phyloP scores from a whole-genome alignment of 2,113 vertebrate genomes.

The Pygoscelis adeliae region DNA sequence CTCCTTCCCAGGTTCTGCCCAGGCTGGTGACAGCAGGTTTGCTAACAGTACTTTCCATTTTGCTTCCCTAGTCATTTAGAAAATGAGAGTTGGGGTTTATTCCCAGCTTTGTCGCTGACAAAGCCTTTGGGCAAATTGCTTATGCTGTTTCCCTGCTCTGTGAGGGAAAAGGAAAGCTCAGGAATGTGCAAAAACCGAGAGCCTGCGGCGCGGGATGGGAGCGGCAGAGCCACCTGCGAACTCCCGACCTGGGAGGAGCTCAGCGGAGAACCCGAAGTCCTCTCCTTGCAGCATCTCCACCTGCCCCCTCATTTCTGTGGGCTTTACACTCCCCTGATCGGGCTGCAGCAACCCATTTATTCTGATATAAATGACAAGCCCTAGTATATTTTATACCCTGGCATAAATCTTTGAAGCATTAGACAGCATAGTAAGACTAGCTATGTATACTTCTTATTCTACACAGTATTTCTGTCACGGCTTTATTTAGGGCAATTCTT shows the following conservation, averaged over 20 bases:
- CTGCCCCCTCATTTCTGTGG: background rate
- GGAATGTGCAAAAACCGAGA: background rate
- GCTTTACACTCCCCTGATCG: background rate
- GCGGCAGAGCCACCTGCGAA: rapidly evolving
- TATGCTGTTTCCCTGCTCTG: background rate
- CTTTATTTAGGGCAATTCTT: background rate
- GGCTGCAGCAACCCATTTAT: background rate
- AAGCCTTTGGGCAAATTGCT: background rate
- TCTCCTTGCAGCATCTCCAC: no score
- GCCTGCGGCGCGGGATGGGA: background rate
- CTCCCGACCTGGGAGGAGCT: background rate
- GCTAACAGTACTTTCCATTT: background rate
- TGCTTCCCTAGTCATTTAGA: background rate
- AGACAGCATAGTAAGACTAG: background rate
- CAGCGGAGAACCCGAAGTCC: rapidly evolving
- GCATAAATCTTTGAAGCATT: background rate
- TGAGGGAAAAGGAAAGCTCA: background rate
- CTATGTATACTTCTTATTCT: background rate
- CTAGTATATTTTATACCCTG: background rate
- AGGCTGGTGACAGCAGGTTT: background rate
- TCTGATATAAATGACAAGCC: background rate
- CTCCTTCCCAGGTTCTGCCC: background rate
- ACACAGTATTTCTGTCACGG: background rate
- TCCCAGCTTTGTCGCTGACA: background rate
- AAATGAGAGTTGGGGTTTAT: background rate